Evolutionary conservation across 2,113 vertebrate species (phyloP).

Genomic region (Urocolius indicus): DNA sequence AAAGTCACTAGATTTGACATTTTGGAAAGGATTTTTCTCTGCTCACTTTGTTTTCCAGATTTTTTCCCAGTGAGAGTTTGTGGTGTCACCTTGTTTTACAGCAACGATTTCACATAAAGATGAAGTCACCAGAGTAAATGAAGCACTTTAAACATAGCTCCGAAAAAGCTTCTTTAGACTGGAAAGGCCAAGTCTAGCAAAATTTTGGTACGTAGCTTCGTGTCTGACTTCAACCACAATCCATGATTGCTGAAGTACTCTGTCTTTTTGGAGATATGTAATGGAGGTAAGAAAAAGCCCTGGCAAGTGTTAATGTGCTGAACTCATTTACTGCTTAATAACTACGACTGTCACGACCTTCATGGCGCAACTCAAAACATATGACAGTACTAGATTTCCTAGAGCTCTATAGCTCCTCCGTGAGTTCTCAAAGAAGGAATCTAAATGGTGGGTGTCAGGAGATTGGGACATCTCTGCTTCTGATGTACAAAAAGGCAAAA

Average conservation of each 20-base stretch:
- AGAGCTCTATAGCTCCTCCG: not conserved
- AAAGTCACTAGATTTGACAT: not conserved
- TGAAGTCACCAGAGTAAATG: not conserved
- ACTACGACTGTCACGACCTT: not conserved
- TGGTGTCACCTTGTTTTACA: not conserved
- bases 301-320: not conserved
- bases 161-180: not conserved
- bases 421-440: too few species aligned
- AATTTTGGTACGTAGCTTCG: not conserved
- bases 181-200: not conserved
- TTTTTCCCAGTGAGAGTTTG: not conserved
- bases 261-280: not conserved
- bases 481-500: not conserved
- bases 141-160: not conserved
- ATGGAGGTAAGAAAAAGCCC: not conserved
- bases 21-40: not conserved
- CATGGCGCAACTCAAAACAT: not conserved
- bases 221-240: not conserved
- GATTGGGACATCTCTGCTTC: too few species aligned
- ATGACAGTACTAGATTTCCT: not conserved
- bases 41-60: not conserved
- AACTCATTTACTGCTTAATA: not conserved
- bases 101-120: not conserved
- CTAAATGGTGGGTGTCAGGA: too few species aligned
- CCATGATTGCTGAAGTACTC: not conserved